Evolutionary conservation across 23 tunicate species (phyloP), one percentile per base, ranked within the genome.

Genomic region (Diplosoma virens): DNA sequence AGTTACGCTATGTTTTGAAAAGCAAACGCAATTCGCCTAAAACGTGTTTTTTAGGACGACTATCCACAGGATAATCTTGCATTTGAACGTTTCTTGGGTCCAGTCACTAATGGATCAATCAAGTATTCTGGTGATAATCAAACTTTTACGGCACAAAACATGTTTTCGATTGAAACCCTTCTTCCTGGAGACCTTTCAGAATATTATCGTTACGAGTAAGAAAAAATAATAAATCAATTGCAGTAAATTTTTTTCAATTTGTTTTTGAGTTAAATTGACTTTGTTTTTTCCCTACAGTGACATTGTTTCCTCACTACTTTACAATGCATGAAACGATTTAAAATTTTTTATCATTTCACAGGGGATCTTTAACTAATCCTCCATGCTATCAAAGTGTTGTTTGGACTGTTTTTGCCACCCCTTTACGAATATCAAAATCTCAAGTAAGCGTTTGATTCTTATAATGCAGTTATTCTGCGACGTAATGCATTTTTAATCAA

Each of bases 301-400:
- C n/a, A n/a, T n/a, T n/a, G n/a, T n/a, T n/a, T n/a, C n/a, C n/a
- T n/a, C n/a, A n/a, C n/a, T n/a, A n/a, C n/a, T n/a, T n/a, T n/a
- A n/a, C n/a, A n/a, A n/a, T n/a, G n/a, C n/a, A n/a, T n/a, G n/a
- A n/a, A n/a, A n/a, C n/a, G n/a, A n/a, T n/a, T n/a, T n/a, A n/a
- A n/a, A n/a, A n/a, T n/a, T n/a, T n/a, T n/a, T n/a, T n/a, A n/a
- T n/a, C 30, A n/a, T n/a, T n/a, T 47, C 18, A 3, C 32, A 73
- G 78, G 33, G 78, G 78, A 3, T 73, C 78, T 9, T 64, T 73
- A 2, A 73, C 78, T 3, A 73, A 33, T 28, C 78, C 78, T 3
- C 78, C 78, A 3, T 73, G 78, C 33, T 48, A 47, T 50, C 64
- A 73, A 37, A 47, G 34, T 16, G 78, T 48, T 6, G 35, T 48